These are phyloP conservation scores for Clavelina lepadiformis DNA, from an alignment of 23 tunicate species.

Conservation along the genomic window DNA sequence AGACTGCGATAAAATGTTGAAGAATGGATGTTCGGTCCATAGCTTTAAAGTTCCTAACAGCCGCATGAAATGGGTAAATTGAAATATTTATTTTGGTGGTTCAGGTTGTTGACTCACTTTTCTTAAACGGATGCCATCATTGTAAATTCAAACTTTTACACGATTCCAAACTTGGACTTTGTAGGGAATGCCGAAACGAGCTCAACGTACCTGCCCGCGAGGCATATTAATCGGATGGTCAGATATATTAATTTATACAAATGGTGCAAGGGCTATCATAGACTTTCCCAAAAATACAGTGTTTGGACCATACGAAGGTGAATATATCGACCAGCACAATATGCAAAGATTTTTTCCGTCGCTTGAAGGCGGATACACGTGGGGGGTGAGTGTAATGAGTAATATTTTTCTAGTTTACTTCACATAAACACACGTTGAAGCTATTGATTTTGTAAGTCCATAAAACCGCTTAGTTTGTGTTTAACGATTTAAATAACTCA, in stretches of 20 bases:
- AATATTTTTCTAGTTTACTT: too few species aligned
- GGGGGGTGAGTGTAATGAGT: conserved; percentile 72
- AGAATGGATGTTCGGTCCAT: conserved; percentile 63
- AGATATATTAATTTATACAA: conserved; percentile 30
- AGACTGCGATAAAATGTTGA: conserved; percentile 30
- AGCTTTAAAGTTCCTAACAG: conserved; percentile 25
- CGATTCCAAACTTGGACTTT: too few species aligned
- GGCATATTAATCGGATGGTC: conserved; percentile 63
- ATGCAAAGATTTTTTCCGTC: conserved; percentile 20
- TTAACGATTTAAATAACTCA: too few species aligned
- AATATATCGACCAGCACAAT: conserved; percentile 31
- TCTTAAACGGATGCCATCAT: too few species aligned
- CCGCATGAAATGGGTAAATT: too few species aligned
- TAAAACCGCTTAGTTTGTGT: too few species aligned
- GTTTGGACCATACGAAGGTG: conserved; percentile 84
- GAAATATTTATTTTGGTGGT: too few species aligned
- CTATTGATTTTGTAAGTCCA: too few species aligned
- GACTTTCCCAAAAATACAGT: conserved; percentile 45
- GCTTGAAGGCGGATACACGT: conserved; percentile 75
- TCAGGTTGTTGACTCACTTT: too few species aligned
- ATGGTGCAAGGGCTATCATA: conserved; percentile 56
- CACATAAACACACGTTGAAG: too few species aligned
- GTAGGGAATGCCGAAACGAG: conserved; percentile 52
- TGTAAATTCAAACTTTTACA: too few species aligned
- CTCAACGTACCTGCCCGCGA: conserved; percentile 61